Conservation (phyloP, 2,113 vertebrate species). For the Alosa alosa region DNA sequence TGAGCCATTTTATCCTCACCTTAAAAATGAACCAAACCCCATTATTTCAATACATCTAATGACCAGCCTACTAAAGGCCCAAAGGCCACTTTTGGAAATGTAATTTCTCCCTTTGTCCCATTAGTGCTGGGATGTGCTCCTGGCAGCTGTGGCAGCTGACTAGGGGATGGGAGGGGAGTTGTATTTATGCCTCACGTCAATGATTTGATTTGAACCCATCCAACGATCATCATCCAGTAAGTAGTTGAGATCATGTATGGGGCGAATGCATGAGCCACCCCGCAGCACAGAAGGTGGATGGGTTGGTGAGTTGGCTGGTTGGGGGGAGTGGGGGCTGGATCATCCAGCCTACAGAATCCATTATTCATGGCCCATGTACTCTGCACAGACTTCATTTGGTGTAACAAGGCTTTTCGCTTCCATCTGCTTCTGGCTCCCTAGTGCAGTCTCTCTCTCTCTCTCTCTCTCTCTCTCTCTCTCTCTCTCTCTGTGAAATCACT, state of each 20-base stretch:
- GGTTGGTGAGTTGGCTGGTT: not conserved
- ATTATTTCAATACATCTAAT: too few species aligned
- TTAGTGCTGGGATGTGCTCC: too few species aligned
- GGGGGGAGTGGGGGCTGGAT: not conserved
- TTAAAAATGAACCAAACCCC: too few species aligned
- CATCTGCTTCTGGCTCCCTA: constrained; percentile 32
- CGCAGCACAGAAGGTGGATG: not conserved
- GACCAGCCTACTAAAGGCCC: too few species aligned
- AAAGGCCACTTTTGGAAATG: too few species aligned
- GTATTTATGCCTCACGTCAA: not conserved
- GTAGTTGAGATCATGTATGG: not conserved
- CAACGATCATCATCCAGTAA: not conserved
- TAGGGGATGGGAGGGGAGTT: too few species aligned
- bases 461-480: constrained; percentile 39
- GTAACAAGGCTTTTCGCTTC: constrained; percentile 50
- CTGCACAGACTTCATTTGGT: constrained; percentile 46
- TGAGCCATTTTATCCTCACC: too few species aligned
- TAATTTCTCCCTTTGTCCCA: too few species aligned
- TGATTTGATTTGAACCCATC: not conserved
- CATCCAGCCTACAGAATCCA: constrained; percentile 39
- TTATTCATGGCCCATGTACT: constrained; percentile 53
- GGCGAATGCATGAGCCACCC: not conserved
- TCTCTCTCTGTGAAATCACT: constrained; percentile 48
- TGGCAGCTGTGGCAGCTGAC: too few species aligned
- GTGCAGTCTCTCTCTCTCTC: constrained; percentile 36